Evolutionary conservation across 2,797 vertebrate genomes (phyloP).

Genomic region (Leptoclinus maculatus): DNA sequence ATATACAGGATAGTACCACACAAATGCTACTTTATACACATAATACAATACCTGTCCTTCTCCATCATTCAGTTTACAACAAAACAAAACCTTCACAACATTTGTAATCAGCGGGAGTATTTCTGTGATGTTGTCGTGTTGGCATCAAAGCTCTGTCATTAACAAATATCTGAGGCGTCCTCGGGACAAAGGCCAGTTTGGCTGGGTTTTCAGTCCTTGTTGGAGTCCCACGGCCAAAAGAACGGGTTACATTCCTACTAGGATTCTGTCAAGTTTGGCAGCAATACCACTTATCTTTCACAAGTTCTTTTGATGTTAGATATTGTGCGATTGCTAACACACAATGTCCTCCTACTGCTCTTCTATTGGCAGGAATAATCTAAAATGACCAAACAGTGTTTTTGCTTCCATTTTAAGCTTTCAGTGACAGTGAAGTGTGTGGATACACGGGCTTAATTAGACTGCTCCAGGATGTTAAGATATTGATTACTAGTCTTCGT

Average conservation of each 20-base stretch:
- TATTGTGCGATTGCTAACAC: neutral
- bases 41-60: neutral
- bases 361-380: neutral
- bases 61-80: neutral
- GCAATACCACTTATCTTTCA: neutral
- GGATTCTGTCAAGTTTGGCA: neutral
- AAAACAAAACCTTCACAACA: neutral
- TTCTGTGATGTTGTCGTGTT: conserved; percentile 10
- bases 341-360: neutral
- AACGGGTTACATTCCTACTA: conserved; percentile 2
- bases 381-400: neutral
- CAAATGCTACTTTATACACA: neutral
- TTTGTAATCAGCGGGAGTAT: neutral
- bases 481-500: neutral
- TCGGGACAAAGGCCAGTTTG: conserved; percentile 42
- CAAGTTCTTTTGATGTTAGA: neutral
- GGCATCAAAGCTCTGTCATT: conserved; percentile 35
- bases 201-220: conserved; percentile 12
- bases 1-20: neutral
- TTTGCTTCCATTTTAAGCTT: neutral
- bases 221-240: neutral
- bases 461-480: neutral
- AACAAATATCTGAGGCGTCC: conserved; percentile 29
- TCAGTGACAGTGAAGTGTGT: neutral
- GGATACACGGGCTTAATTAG: too few relatives aligned